Evolutionary conservation across 2,888 invertebrate species (phyloP), one percentile per base, ranked within the genome.

Genomic region (Neoaliturus tenellus): DNA sequence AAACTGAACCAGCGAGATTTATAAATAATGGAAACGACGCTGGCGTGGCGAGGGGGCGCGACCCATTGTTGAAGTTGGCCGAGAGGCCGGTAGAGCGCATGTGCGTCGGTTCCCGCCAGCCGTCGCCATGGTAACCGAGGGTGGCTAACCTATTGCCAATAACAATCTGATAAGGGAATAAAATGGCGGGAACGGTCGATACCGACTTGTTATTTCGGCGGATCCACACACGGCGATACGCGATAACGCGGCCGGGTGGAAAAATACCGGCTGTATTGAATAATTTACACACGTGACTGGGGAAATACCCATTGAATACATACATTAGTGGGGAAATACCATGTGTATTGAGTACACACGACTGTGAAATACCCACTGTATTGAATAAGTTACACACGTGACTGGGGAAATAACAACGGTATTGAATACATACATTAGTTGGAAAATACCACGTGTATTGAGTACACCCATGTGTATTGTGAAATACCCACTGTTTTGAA

Each of bases 121-220:
- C 4, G 81, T 81, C 12, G 69, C 69, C 81, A 69, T 81, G 81
- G 69, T 41, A 48, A 81, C 81, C 44, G 20, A 81, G 81, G 81
- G 81, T 69, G 81, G 81, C 81, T 81, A 81, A 81, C 81, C 81
- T 81, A 81, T 81, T 81, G 69, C 81, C 81, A 69, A 81, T 81
- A 75, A 81, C 81, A 81, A 81, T 81, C 81, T 81, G 81, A 81
- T 81, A 81, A 81, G 69, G 44, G 67, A 81, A 69, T 69, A 81
- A 81, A 81, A 69, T 69, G 81, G 69, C 69, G 69, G 25, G 39
- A n/a, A 1, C 75, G 75, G 75, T 75, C 75, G 75, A 75, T 75
- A 75, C 75, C 20, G 75, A 75, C 75, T 75, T 23, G 48, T 75
- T 75, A 75, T 75, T 75, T 48, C 75, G 69, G 35, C 20, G 10